A percentile compares a stretch with the other conserved stretches of the same genome.
phyloP scores from a whole-genome alignment of 2,113 vertebrate species.

The Mormyrus iriodes region DNA sequence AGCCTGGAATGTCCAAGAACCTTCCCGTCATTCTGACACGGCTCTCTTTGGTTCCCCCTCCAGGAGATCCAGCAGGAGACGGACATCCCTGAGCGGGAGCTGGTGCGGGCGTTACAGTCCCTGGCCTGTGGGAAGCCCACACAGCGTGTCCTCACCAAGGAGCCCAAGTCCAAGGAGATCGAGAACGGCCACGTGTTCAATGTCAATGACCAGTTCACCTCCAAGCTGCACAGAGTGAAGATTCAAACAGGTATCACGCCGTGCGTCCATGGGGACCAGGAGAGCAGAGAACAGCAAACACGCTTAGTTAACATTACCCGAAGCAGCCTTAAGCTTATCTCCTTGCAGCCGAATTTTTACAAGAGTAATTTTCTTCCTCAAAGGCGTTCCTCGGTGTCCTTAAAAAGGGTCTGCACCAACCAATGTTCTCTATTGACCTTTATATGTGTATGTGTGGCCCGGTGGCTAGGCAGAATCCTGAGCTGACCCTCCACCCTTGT shows the following conservation, averaged over 20 bases:
- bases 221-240: conserved; percentile 97
- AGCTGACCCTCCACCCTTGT: not conserved
- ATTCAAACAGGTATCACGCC: conserved; percentile 83
- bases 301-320: not conserved
- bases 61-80: conserved; percentile 98
- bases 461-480: not conserved
- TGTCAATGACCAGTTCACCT: conserved; percentile 97
- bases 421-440: not conserved
- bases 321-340: not conserved
- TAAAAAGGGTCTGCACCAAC: not conserved
- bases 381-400: not conserved
- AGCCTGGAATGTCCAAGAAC: not conserved
- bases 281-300: not conserved
- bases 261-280: not conserved
- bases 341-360: not conserved
- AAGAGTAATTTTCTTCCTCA: not conserved
- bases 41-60: not conserved
- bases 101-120: conserved; percentile 90
- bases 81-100: conserved; percentile 89
- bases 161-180: conserved; percentile 96
- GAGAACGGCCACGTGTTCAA: conserved; percentile 94
- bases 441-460: not conserved
- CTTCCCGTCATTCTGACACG: not conserved
- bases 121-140: conserved; percentile 94
- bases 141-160: conserved; percentile 91